phyloP scores from a whole-genome alignment of 2,797 vertebrate genomes.

The Erethizon dorsatum region DNA sequence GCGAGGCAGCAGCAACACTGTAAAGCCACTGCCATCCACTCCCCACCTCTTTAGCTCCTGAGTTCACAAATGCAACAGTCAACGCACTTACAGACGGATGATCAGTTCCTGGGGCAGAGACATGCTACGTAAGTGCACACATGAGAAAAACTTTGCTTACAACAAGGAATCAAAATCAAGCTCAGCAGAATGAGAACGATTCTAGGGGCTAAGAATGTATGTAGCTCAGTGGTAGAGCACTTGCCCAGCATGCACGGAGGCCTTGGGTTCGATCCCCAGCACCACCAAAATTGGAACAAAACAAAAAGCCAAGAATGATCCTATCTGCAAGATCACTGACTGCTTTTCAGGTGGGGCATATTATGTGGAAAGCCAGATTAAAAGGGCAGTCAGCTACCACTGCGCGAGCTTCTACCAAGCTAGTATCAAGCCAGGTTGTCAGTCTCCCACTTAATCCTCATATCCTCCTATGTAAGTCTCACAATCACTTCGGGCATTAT shows the following conservation, averaged over 20 bases:
- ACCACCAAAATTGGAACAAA: neutral
- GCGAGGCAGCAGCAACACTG: neutral
- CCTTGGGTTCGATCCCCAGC: neutral
- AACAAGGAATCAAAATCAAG: conserved; percentile 3
- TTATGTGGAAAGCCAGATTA: neutral
- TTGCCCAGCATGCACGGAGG: neutral
- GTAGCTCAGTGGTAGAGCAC: neutral
- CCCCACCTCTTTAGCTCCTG: neutral
- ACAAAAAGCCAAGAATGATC: neutral
- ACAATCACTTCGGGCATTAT: neutral
- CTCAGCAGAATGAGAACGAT: neutral
- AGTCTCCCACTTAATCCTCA: neutral
- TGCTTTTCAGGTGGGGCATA: neutral
- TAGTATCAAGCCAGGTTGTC: neutral
- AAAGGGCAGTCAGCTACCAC: neutral
- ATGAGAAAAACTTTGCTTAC: neutral
- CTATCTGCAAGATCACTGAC: neutral
- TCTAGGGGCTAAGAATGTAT: neutral
- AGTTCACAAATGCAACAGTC: neutral
- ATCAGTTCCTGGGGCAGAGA: neutral
- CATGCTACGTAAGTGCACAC: neutral
- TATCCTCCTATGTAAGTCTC: neutral
- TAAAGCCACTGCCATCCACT: neutral
- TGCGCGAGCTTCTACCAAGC: neutral
- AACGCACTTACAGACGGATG: neutral